Conservation (phyloP, 2,797 vertebrate species). For the Anguilla obscura region DNA sequence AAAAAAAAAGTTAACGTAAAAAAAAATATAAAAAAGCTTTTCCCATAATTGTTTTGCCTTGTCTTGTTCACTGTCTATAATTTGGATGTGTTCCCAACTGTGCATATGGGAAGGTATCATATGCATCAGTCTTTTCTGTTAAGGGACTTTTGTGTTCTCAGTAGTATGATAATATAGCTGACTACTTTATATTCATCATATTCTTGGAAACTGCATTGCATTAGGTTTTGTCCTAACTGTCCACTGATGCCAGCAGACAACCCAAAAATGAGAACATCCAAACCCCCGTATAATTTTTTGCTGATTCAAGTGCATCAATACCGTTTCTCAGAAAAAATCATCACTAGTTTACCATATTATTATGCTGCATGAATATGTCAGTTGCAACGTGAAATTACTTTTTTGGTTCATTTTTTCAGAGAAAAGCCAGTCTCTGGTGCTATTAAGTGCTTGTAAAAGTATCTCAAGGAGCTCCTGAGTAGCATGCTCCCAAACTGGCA, state of each 20-base stretch:
- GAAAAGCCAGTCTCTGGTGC: background rate
- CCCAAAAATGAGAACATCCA: background rate
- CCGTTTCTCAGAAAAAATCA: background rate
- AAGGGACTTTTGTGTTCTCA: background rate
- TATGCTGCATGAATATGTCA: background rate
- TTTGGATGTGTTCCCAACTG: background rate
- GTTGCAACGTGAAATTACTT: background rate
- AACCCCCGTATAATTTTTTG: background rate
- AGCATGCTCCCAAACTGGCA: background rate
- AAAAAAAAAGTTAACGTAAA: background rate
- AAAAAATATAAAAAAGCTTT: background rate
- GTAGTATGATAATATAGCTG: background rate
- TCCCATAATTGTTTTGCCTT: background rate
- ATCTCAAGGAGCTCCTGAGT: background rate
- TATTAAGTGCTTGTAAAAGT: background rate
- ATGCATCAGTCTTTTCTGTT: background rate
- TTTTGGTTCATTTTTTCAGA: background rate
- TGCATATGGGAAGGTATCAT: background rate
- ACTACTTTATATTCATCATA: background rate
- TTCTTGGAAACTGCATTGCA: background rate
- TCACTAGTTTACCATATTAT: background rate
- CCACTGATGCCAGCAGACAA: background rate
- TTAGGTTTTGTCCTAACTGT: background rate
- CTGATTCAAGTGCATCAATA: background rate
- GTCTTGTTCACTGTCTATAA: conserved; percentile 7